Evolutionary conservation across 2,888 invertebrate genomes (phyloP).

Genomic region (Oscheius sp.): DNA sequence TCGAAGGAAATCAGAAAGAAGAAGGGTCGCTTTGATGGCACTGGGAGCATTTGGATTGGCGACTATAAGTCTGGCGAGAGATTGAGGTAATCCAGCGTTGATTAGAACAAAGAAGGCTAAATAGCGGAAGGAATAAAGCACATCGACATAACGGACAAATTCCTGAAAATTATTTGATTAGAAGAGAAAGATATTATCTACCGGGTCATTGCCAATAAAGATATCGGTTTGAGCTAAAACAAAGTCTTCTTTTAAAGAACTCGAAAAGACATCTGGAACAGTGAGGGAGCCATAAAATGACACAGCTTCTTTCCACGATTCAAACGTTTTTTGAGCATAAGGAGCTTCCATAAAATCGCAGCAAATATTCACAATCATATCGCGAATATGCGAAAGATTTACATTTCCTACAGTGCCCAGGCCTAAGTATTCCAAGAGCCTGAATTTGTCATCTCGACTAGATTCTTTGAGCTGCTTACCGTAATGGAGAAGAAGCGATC

Average conservation of each 20-base stretch:
- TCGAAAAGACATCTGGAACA: slow-evolving; percentile 39
- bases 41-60: slow-evolving; percentile 59
- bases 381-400: slow-evolving; percentile 54
- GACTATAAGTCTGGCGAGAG: slow-evolving; percentile 60
- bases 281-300: slow-evolving; percentile 52
- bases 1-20: slow-evolving; percentile 62
- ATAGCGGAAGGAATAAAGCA: slow-evolving; percentile 58
- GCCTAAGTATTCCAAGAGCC: slow-evolving; percentile 57
- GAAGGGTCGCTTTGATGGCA: slow-evolving; percentile 63
- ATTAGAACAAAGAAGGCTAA: slow-evolving; percentile 60
- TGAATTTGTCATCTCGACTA: slow-evolving; percentile 10
- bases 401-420: slow-evolving; percentile 51
- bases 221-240: slow-evolving; percentile 59
- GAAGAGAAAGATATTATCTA: slow-evolving; percentile 5
- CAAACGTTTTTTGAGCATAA: slow-evolving; percentile 58
- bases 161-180: slow-evolving; percentile 28
- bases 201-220: slow-evolving; percentile 40
- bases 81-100: slow-evolving; percentile 59
- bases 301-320: slow-evolving; percentile 59
- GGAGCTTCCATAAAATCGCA: slow-evolving; percentile 64
- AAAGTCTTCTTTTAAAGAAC: slow-evolving; percentile 62
- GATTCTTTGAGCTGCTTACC: slow-evolving; percentile 14
- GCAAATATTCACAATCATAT: slow-evolving; percentile 60
- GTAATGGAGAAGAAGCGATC: slow-evolving; percentile 56
- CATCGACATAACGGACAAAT: slow-evolving; percentile 48